Conservation (phyloP, 2,113 vertebrate species). For the Lichenostomus cassidix region DNA sequence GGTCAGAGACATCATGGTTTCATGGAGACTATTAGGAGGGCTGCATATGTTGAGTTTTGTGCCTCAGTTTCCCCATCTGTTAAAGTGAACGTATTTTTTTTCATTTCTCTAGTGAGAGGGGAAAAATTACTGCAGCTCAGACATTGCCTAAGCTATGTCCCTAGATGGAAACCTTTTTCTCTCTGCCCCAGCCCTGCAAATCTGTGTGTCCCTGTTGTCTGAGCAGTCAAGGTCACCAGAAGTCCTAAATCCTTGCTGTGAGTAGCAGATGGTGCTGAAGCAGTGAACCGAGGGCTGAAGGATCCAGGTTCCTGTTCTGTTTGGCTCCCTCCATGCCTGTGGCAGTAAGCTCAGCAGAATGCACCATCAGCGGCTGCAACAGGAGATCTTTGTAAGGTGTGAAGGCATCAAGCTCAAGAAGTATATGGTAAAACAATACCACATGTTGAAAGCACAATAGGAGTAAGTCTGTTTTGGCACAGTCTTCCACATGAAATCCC, state of each 20-base stretch:
- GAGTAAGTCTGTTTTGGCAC: slow-evolving; percentile 47
- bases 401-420: slow-evolving; percentile 40
- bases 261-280: neutral
- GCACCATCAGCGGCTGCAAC: slow-evolving; percentile 1
- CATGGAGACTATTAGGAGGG: neutral
- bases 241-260: neutral
- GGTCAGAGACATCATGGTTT: neutral
- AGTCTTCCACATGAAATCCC: slow-evolving; percentile 33
- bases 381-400: slow-evolving; percentile 48
- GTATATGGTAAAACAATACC: slow-evolving; percentile 50
- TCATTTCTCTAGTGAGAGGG: neutral
- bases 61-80: neutral
- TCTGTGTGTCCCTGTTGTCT: neutral
- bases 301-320: neutral
- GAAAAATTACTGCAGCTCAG: neutral
- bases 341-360: slow-evolving; percentile 11
- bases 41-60: neutral
- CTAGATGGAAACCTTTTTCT: neutral
- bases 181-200: neutral
- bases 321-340: neutral
- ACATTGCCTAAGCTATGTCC: neutral
- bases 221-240: neutral
- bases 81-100: neutral
- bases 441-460: slow-evolving; percentile 58
- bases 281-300: neutral